Evolutionary conservation across 2,113 vertebrate genomes (phyloP).

Genomic region (Paracanthobrama guichenoti): DNA sequence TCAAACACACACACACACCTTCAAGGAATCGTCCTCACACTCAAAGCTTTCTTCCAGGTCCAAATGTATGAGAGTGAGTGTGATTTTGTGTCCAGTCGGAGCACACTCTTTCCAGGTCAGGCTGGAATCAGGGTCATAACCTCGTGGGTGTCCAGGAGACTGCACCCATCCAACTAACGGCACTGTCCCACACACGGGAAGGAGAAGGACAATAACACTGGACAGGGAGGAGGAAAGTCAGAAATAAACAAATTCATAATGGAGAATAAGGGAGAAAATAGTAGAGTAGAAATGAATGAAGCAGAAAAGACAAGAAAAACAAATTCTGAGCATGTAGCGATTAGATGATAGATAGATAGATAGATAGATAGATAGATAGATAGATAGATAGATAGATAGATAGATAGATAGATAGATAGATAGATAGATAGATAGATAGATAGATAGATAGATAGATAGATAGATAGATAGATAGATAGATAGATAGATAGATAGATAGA

Average conservation of each 20-base stretch:
- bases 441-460: too few species aligned
- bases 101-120: conserved; percentile 84
- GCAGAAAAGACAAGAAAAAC: neutral
- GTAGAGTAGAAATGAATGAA: neutral
- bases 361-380: too few species aligned
- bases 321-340: neutral
- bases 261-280: neutral
- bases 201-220: conserved; percentile 48
- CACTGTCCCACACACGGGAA: conserved; percentile 38
- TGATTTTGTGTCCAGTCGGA: conserved; percentile 79
- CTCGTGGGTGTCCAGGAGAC: conserved; percentile 87
- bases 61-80: conserved; percentile 84
- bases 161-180: conserved; percentile 82
- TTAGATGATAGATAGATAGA: neutral
- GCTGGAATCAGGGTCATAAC: conserved; percentile 78
- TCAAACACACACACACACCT: conserved; percentile 75
- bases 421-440: neutral
- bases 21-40: conserved; percentile 85
- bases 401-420: conserved; percentile 1
- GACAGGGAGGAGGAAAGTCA: neutral
- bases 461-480: neutral
- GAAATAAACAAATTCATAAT: neutral
- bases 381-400: neutral
- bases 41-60: conserved; percentile 85
- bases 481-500: conserved; percentile 3